Conservation (phyloP, 1,140 invertebrate species). For the Paraescarpia echinospica region DNA sequence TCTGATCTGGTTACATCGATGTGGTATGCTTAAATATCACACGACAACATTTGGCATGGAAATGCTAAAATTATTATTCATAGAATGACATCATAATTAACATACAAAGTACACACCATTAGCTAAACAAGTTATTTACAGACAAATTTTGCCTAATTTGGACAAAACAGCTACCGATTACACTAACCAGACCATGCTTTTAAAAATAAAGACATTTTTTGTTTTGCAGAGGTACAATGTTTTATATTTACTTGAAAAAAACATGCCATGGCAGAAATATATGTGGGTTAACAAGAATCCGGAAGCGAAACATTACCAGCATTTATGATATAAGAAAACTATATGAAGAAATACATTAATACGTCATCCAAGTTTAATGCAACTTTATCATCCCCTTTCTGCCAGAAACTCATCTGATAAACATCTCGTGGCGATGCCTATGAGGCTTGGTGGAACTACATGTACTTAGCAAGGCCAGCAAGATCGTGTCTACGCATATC, state of each 20-base stretch:
- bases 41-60: too few species aligned
- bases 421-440: background rate
- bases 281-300: background rate
- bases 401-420: background rate
- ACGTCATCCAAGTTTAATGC: background rate
- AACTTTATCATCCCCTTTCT: background rate
- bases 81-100: too few species aligned
- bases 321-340: background rate
- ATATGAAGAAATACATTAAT: too few species aligned
- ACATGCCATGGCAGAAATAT: background rate
- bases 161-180: background rate
- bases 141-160: background rate
- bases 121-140: background rate
- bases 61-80: background rate
- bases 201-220: background rate
- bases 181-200: background rate
- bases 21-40: background rate
- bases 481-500: background rate
- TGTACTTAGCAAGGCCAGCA: background rate
- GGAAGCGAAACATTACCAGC: background rate
- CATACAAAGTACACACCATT: background rate
- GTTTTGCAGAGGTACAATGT: background rate
- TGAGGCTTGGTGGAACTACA: background rate
- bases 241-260: background rate
- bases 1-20: background rate